phyloP scores from a whole-genome alignment of 2,113 vertebrate species.

The human region GRCh38 chr5:129489501-129490000 shows the following conservation, averaged over 20 bases:
- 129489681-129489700: neutral
- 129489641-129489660: neutral
- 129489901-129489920: neutral
- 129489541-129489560: neutral
- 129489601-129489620: neutral
- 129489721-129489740: neutral
- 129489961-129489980: neutral
- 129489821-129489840: neutral
- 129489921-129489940: neutral
- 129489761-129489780: neutral
- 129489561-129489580: neutral
- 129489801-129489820: neutral
- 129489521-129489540: neutral
- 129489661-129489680: neutral
- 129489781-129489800: neutral
- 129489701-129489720: neutral
- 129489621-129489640: neutral
- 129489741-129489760: neutral
- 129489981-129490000: neutral
- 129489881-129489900: neutral
- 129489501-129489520: neutral
- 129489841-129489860: neutral
- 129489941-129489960: neutral
- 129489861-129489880: neutral
- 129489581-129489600: neutral